Conservation (phyloP, 2,797 vertebrate genomes). For the Glossophaga mutica region DNA sequence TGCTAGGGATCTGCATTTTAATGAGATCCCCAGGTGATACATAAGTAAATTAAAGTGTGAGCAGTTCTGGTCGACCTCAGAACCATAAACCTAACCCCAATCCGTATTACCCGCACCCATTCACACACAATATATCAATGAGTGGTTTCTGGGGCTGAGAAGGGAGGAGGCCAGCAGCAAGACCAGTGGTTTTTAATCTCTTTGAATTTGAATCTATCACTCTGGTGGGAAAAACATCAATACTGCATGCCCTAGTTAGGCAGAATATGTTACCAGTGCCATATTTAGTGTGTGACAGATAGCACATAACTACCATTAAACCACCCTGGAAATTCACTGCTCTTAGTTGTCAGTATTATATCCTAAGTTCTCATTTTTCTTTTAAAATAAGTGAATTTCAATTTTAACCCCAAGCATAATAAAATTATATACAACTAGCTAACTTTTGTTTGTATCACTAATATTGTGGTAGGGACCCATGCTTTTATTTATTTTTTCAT, state of each 20-base stretch:
- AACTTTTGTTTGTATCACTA: background rate
- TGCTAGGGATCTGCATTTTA: slow-evolving; percentile 9
- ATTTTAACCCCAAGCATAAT: slow-evolving; percentile 32
- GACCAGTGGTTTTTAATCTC: background rate
- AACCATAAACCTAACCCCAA: slow-evolving; percentile 1
- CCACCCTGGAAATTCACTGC: background rate
- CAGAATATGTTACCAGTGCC: background rate
- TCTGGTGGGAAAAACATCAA: background rate
- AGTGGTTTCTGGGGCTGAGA: slow-evolving; percentile 11
- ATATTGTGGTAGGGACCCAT: background rate
- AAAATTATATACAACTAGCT: slow-evolving; percentile 4
- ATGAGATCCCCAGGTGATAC: background rate
- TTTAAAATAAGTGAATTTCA: slow-evolving; percentile 37
- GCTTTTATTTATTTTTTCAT: background rate
- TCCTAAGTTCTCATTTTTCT: background rate
- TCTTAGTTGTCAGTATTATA: background rate
- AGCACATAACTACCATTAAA: background rate
- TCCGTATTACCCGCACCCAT: background rate
- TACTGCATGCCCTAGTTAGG: background rate
- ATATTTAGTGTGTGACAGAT: background rate
- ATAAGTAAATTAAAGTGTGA: background rate
- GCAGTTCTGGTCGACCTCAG: background rate
- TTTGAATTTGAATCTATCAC: background rate
- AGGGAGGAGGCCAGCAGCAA: background rate
- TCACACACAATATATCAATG: background rate